These are phyloP conservation scores for Conopomorpha cramerella DNA, from an alignment of 1,140 invertebrate genomes.

Conservation along the genomic window DNA sequence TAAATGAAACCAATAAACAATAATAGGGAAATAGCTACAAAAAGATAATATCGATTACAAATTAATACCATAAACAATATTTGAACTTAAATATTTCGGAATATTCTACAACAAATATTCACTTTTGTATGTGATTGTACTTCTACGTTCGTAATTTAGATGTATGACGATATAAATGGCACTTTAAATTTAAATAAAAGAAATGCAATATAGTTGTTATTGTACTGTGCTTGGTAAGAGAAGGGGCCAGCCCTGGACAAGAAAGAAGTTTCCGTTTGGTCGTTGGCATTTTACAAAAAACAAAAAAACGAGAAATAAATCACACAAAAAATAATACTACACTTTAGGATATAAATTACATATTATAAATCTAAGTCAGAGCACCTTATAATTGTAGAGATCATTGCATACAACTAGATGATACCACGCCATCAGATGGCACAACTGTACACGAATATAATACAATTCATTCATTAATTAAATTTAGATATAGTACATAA, in stretches of 20 bases:
- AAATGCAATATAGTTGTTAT: conserved; percentile 6
- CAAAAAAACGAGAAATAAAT: too few species aligned
- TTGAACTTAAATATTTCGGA: conserved; percentile 16
- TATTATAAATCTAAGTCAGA: conserved; percentile 49
- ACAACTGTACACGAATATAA: conserved; percentile 45
- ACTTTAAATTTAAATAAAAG: conserved; percentile 45
- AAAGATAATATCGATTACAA: conserved; percentile 21
- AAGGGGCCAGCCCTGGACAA: conserved; percentile 45
- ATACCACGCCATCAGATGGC: conserved; percentile 45
- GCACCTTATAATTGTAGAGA: conserved; percentile 60
- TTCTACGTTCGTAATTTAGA: too few species aligned
- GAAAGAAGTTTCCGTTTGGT: too few species aligned
- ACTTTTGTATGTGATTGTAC: too few species aligned
- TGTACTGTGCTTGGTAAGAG: conserved; percentile 21
- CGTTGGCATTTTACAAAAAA: conserved; percentile 35
- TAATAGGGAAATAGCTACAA: conserved; percentile 45
- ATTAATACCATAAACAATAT: conserved; percentile 17
- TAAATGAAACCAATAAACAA: too few species aligned
- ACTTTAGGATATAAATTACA: too few species aligned
- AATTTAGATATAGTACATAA: neutral
- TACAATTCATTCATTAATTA: conserved; percentile 34
- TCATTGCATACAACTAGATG: conserved; percentile 40
- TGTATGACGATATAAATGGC: too few species aligned
- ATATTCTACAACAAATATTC: conserved; percentile 54
- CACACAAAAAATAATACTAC: too few species aligned